Base-by-base conservation (phyloP, 1,140 invertebrate species). In the Trichoplusia ni region DNA sequence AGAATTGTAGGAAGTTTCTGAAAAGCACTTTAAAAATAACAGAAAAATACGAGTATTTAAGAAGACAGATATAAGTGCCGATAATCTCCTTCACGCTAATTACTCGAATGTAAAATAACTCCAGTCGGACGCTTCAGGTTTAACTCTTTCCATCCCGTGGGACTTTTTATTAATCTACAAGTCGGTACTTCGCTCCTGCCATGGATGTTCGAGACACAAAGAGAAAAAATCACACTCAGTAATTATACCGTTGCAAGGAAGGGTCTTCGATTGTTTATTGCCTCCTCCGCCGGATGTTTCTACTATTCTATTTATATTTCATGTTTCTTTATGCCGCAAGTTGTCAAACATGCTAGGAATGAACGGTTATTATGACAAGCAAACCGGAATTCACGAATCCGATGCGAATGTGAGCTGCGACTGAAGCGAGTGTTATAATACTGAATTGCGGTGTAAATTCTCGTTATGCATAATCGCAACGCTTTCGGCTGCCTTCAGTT, bases 221-320 rank as follows among this genome's bases (percentile, higher is more conserved):
- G 53, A 71, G 46, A 75, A 77, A 80, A 72, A 71, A 58, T 51
- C n/a, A 38, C 42, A 60, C 27, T 47, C 65, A 33, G 73, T 79
- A 81, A 82, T 82, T 82, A 77, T 75, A 65, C 73, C 63, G 70
- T 59, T 74, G 75, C 66, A 67, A 62, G 62, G 75, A 74, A 70
- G 71, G 73, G 72, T 73, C 59, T 78, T 77, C 82, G 77, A 84
- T 83, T 84, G 82, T 84, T 83, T 85, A 83, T 86, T 84, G 75
- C 80, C 58, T 78, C 76, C 74, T 72, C 69, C 62, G 70, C 75
- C 82, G 85, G 83, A 86, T 84, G 81, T 81, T 81, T 77, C 80
- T 75, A 74, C 74, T 78, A 58, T 79, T 73, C 74, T 79, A 77
- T 80, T 78, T 76, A 37, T 68, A 47, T 66, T 71, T 37, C 27